Conservation (phyloP, 1,140 invertebrate species). For the Caerostris darwini region DNA sequence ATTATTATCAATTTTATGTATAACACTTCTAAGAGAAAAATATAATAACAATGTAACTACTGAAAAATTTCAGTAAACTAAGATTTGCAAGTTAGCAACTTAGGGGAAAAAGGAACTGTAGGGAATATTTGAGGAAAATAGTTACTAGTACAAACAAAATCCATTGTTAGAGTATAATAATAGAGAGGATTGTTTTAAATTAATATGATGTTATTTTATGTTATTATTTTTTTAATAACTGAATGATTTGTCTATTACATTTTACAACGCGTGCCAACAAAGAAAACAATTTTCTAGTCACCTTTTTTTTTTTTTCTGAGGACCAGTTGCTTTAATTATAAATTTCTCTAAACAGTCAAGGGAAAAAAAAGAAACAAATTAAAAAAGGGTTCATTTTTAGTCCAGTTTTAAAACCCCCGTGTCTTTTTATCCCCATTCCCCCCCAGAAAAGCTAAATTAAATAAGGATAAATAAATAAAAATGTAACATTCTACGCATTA, state of each 20-base stretch:
- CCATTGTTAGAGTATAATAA: no score
- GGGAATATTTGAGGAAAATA: no score
- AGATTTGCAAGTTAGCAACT: no score
- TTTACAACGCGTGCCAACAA: neutral
- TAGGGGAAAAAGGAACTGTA: no score
- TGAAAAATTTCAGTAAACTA: neutral
- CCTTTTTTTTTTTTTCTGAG: neutral
- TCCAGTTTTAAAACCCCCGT: neutral
- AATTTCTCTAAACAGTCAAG: neutral
- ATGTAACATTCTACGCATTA: slow-evolving; percentile 1
- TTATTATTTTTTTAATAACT: no score
- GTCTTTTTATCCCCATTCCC: neutral
- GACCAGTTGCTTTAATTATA: neutral
- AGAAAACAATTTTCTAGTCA: neutral
- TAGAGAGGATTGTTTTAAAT: no score
- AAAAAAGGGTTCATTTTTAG: slow-evolving; percentile 9
- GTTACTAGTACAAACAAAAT: no score
- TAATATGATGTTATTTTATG: no score
- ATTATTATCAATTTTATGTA: no score
- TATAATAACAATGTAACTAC: no score
- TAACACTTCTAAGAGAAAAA: no score
- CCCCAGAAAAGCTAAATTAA: neutral
- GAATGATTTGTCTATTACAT: no score
- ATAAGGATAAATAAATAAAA: slow-evolving; percentile 40
- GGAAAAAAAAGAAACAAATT: neutral